Conservation (phyloP, 2,888 invertebrate species). For the Odontocolon sp. region DNA sequence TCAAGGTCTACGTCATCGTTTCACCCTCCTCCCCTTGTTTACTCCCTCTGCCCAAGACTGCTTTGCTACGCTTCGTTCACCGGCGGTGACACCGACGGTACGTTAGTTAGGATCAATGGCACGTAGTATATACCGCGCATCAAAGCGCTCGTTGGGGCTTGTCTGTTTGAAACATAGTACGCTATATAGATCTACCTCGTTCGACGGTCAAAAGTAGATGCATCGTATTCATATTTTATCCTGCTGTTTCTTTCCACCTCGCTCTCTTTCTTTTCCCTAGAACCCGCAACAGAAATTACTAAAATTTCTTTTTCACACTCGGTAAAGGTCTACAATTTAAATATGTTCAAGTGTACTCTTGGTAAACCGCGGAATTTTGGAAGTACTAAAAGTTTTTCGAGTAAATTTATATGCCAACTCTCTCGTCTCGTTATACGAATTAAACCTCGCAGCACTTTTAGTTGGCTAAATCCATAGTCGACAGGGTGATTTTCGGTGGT, state of each 20-base stretch:
- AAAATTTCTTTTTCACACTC: conserved; percentile 8
- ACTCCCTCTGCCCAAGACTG: not conserved
- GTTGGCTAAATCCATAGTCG: conserved; percentile 34
- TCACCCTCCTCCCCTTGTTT: not conserved
- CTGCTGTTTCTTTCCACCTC: too few relatives aligned
- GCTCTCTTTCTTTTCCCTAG: too few relatives aligned
- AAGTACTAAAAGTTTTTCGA: conserved; percentile 30
- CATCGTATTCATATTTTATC: too few relatives aligned
- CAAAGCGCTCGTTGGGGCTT: not conserved
- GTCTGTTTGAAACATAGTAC: too few relatives aligned
- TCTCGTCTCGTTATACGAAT: not conserved
- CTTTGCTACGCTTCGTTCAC: conserved; percentile 20
- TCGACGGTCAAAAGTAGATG: too few relatives aligned
- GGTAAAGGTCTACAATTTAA: conserved; percentile 33
- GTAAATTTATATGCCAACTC: conserved; percentile 9
- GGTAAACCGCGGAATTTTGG: not conserved
- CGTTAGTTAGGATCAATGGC: conserved; percentile 44
- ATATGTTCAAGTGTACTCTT: conserved; percentile 24
- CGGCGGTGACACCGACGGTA: not conserved
- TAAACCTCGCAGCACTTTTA: not conserved
- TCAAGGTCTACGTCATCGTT: conserved; percentile 32
- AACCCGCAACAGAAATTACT: too few relatives aligned
- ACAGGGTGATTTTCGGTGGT: conserved; percentile 1
- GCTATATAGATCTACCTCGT: too few relatives aligned
- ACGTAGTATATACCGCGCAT: not conserved